These are phyloP conservation scores for Chelonia mydas DNA, from an alignment of 2,797 vertebrate species.

Conservation along the genomic window DNA sequence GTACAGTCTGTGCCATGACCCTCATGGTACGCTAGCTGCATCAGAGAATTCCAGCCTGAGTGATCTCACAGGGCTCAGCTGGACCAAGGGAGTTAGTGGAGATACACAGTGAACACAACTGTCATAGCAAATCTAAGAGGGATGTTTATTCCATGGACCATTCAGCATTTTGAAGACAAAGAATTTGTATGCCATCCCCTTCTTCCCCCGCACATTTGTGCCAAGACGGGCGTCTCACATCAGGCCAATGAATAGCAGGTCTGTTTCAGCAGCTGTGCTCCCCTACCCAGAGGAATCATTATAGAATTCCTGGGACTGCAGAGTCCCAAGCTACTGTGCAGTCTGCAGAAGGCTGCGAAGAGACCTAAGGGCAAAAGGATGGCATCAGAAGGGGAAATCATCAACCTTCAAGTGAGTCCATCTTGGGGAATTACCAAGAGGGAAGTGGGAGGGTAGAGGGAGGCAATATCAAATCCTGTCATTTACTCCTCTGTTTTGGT, in stretches of 20 bases:
- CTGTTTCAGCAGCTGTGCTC: slow-evolving; percentile 76
- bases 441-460: not conserved
- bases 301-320: not conserved
- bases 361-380: slow-evolving; percentile 52
- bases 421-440: accelerated
- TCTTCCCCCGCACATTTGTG: slow-evolving; percentile 23
- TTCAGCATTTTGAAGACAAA: not conserved
- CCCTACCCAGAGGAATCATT: slow-evolving; percentile 46
- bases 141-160: not conserved
- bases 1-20: slow-evolving; percentile 60
- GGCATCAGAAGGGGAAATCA: slow-evolving; percentile 74
- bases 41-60: not conserved
- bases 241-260: slow-evolving; percentile 79
- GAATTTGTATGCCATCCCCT: not conserved
- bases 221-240: slow-evolving; percentile 58
- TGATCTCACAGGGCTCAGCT: slow-evolving; percentile 73
- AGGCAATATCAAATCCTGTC: not conserved
- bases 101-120: not conserved
- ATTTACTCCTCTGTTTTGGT: not conserved
- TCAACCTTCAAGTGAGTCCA: slow-evolving; percentile 76
- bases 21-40: slow-evolving; percentile 59
- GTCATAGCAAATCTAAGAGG: slow-evolving; percentile 50
- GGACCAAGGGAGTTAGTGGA: not conserved
- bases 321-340: not conserved
- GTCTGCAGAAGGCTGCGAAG: not conserved